Evolutionary conservation across 2,113 vertebrate species (phyloP), one percentile per base, ranked within the genome.

Genomic region (Saguinus imperator): DNA sequence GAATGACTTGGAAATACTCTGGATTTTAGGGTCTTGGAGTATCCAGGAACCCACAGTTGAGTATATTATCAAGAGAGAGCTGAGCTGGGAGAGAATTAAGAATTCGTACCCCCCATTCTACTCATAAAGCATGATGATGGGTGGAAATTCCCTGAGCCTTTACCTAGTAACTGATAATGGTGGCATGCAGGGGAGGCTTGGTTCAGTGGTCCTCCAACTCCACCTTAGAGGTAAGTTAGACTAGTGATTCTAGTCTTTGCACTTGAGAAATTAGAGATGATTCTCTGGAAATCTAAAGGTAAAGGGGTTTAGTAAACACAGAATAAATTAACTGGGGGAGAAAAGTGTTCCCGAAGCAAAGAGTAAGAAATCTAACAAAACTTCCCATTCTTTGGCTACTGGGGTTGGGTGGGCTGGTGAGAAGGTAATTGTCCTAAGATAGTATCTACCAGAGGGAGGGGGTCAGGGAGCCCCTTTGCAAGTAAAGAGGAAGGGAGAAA

Each of bases 341-440:
- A 23, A 64, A 70, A 75, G 40, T 40, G 61, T 92, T 79, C 25
- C 73, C 21, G 23, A 94, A 81, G 48, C 58, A 29, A 64, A 57
- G 29, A 45, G 14, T 85, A 84, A 94, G 70, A 95, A 72, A 37
- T 75, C 70, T 57, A 84, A 81, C 18, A 86, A 92, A 87, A 83
- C n/a, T 10, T 64, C 1, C 37, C 66, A 23, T 86, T 66, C 81
- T 83, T 97, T 66, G 73, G 52, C 48, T 64, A 21, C 52, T 50
- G 45, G 29, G 88, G 61, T 55, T 73, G 50, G 76, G 40, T 66
- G 37, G 27, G 29, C 7, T 70, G 37, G 45, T 85, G 45, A 64
- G 92, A 80, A 76, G n/a, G 35, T 75, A 55, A 48, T 58, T 87
- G 64, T 95, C 58, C 43, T 55, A 57, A 79, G 18, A 8, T 61